Conservation (phyloP, 2,888 invertebrate genomes). For the Chrysolina americana region DNA sequence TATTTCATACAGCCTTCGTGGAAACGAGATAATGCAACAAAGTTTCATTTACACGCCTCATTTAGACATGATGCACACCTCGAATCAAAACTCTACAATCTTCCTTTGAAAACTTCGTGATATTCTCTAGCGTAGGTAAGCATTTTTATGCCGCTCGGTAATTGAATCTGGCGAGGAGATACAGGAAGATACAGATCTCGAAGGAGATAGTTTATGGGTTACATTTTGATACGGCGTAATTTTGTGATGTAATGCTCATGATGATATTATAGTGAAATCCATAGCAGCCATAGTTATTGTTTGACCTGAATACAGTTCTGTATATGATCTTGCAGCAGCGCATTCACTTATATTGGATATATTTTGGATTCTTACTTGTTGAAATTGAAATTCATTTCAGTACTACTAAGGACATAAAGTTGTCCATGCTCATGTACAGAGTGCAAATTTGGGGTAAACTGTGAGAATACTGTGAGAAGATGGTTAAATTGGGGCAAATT, state of each 20-base stretch:
- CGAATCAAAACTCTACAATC: neutral
- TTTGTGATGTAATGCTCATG: constrained; percentile 1
- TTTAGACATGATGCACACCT: neutral
- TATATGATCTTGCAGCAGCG: no score
- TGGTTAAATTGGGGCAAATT: no score
- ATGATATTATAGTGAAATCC: neutral
- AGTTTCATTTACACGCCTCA: neutral
- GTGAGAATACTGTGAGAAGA: no score
- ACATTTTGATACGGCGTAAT: constrained; percentile 2
- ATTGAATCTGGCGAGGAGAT: constrained; percentile 7
- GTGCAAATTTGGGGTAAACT: no score
- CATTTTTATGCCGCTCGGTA: constrained; percentile 9
- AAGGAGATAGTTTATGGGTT: constrained; percentile 8
- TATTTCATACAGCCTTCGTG: no score
- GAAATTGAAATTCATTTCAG: no score
- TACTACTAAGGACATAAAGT: no score
- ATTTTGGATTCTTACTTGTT: no score
- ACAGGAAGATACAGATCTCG: constrained; percentile 17
- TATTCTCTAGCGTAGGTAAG: constrained; percentile 2
- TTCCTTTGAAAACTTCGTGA: constrained; percentile 6
- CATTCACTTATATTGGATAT: no score
- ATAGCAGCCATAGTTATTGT: neutral
- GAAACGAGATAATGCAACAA: neutral
- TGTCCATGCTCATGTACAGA: no score
- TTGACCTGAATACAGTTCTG: neutral